Conservation (phyloP, 2,113 vertebrate species). For the Atlantisia rogersi region DNA sequence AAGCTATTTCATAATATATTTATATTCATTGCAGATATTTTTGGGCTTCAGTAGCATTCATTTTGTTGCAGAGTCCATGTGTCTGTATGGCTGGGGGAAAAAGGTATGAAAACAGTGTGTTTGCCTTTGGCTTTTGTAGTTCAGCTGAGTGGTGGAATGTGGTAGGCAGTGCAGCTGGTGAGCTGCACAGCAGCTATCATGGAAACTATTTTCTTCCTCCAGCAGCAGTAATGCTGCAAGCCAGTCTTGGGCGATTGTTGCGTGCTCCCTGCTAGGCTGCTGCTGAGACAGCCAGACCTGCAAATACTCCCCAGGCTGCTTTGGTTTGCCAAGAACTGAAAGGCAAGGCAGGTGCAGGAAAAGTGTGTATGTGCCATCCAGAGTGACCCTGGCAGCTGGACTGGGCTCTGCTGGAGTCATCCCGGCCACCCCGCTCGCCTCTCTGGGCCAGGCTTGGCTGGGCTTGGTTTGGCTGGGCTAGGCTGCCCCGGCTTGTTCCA, state of each 20-base stretch:
- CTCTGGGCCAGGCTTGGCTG: fast-evolving
- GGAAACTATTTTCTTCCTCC: not conserved
- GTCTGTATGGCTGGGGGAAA: not conserved
- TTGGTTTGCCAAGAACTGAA: not conserved
- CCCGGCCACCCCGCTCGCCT: fast-evolving
- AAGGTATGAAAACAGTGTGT: not conserved
- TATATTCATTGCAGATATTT: slow-evolving; percentile 52
- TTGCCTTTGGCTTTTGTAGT: not conserved
- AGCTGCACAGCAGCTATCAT: not conserved
- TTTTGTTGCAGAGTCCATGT: slow-evolving; percentile 41
- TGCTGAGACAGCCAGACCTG: not conserved
- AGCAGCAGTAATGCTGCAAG: not conserved
- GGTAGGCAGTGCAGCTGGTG: not conserved
- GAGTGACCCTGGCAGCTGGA: not conserved
- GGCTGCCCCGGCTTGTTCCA: not conserved
- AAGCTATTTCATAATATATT: slow-evolving; percentile 45
- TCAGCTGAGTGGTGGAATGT: not conserved
- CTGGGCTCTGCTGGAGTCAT: not conserved
- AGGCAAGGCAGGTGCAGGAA: not conserved
- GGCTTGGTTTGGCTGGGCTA: not conserved
- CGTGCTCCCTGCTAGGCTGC: not conserved
- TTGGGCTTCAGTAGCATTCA: not conserved
- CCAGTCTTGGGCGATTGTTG: not conserved
- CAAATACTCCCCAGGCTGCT: not conserved
- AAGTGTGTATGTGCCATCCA: not conserved